A percentile compares a stretch with the other conserved stretches of the same genome.
These are phyloP conservation scores for Orthonevra nobilis DNA, from an alignment of 2,888 invertebrate genomes.

Conservation along the genomic window DNA sequence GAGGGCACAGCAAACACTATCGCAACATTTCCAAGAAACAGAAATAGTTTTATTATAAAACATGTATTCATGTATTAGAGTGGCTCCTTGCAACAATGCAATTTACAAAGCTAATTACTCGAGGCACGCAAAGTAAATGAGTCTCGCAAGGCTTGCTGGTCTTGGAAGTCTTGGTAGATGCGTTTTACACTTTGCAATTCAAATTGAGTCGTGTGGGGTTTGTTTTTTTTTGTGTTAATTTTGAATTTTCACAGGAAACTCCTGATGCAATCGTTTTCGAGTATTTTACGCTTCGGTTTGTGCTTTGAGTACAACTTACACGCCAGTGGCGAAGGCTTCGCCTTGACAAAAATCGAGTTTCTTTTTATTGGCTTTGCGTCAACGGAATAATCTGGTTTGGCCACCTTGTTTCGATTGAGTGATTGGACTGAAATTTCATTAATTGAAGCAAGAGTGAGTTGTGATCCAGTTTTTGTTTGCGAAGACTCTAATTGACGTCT, in stretches of 20 bases:
- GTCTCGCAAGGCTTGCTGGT: constrained; percentile 1
- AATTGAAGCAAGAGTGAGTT: too few species aligned
- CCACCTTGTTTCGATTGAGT: constrained; percentile 32
- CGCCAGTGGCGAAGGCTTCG: too few species aligned
- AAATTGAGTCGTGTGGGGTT: constrained; percentile 26
- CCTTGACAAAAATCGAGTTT: neutral
- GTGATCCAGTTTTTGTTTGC: too few species aligned
- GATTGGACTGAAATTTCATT: constrained; percentile 30
- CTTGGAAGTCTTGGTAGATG: too few species aligned
- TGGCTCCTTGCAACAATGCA: constrained; percentile 44
- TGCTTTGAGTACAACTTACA: too few species aligned
- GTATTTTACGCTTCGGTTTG: too few species aligned
- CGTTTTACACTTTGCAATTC: constrained; percentile 43
- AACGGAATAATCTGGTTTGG: constrained; percentile 28
- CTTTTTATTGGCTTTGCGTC: constrained; percentile 1
- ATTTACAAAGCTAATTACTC: constrained; percentile 31
- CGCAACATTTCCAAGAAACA: too few species aligned
- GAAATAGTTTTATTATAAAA: neutral
- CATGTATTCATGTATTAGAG: neutral
- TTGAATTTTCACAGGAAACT: constrained; percentile 8
- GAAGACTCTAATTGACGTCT: too few species aligned
- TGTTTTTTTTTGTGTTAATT: too few species aligned
- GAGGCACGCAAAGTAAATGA: constrained; percentile 46
- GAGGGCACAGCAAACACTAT: too few species aligned
- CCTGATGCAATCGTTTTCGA: neutral